A percentile compares a stretch with the other conserved stretches of the same genome.
phyloP scores from a whole-genome alignment of 1,140 invertebrate species.

The Ectropis grisescens region DNA sequence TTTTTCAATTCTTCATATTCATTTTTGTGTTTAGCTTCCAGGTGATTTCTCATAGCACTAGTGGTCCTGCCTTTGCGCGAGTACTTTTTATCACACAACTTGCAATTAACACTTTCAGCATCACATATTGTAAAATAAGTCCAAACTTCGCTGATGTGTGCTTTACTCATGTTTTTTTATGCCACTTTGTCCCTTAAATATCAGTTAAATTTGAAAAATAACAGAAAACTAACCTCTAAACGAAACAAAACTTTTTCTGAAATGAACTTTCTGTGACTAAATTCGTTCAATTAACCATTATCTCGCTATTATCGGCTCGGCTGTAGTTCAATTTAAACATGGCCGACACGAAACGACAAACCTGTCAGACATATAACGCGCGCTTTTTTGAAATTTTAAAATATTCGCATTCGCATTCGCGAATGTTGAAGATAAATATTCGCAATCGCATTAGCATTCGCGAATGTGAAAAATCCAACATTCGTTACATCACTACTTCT shows the following conservation, averaged over 20 bases:
- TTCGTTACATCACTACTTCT: conserved; percentile 8
- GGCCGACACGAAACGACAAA: conserved; percentile 10
- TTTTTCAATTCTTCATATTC: too few relatives aligned
- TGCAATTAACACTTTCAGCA: too few relatives aligned
- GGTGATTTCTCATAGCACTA: too few relatives aligned
- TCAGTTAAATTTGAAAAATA: conserved; percentile 16
- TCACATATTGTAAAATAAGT: too few relatives aligned
- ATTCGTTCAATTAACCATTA: conserved; percentile 10
- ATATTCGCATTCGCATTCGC: conserved; percentile 2
- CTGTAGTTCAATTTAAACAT: conserved; percentile 6
- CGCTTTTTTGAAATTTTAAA: conserved; percentile 5
- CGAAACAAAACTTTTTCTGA: conserved; percentile 10
- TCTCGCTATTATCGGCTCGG: conserved; percentile 9
- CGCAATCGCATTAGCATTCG: conserved; percentile 9
- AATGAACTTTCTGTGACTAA: conserved; percentile 16
- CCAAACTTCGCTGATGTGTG: too few relatives aligned
- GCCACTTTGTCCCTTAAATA: conserved; percentile 11
- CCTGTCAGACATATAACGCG: conserved; percentile 9
- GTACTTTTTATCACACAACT: too few relatives aligned
- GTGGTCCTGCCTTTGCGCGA: too few relatives aligned
- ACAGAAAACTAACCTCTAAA: conserved; percentile 10
- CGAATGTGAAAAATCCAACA: conserved; percentile 7
- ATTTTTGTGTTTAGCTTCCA: too few relatives aligned
- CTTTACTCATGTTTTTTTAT: conserved; percentile 17
- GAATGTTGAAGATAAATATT: conserved; percentile 3